Percentiles rank a stretch among this genome's conserved stretches.
These are phyloP conservation scores for Danio albolineatus DNA, from an alignment of 2,797 vertebrate species.

Conservation along the genomic window DNA sequence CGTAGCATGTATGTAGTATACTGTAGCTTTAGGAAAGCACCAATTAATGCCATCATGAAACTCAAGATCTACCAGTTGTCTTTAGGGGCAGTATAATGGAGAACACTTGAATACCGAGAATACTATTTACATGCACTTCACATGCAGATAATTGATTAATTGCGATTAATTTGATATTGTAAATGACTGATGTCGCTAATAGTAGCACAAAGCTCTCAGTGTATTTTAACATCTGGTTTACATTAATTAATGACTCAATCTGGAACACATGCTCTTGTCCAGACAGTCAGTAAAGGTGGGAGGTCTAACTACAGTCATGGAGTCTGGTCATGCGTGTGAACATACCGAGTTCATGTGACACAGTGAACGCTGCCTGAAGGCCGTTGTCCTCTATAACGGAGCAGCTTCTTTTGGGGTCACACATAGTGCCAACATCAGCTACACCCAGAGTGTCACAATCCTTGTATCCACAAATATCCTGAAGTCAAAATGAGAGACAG, in stretches of 20 bases:
- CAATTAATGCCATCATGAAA: too few species aligned
- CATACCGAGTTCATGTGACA: slow-evolving; percentile 93
- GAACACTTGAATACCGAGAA: too few species aligned
- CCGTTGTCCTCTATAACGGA: slow-evolving; percentile 95
- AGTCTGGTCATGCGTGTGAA: slow-evolving; percentile 41
- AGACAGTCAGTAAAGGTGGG: slow-evolving; percentile 49
- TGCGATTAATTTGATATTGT: not conserved
- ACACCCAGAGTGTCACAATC: slow-evolving; percentile 93
- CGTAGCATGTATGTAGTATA: too few species aligned
- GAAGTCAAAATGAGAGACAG: slow-evolving; percentile 34
- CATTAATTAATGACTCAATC: slow-evolving; percentile 58
- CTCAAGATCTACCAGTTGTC: too few species aligned
- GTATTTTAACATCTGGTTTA: slow-evolving; percentile 44
- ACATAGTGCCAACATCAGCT: slow-evolving; percentile 94
- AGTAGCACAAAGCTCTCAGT: not conserved
- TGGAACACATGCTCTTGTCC: slow-evolving; percentile 52
- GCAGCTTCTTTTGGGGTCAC: slow-evolving; percentile 94
- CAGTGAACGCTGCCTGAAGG: slow-evolving; percentile 92
- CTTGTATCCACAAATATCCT: slow-evolving; percentile 94
- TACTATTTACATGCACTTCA: too few species aligned
- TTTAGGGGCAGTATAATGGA: too few species aligned
- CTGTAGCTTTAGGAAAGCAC: too few species aligned
- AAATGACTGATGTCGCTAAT: not conserved
- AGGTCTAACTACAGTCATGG: slow-evolving; percentile 41
- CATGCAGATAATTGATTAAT: not conserved